Evolutionary conservation across 2,888 invertebrate species (phyloP).

Genomic region (Calliphora vomitoria): DNA sequence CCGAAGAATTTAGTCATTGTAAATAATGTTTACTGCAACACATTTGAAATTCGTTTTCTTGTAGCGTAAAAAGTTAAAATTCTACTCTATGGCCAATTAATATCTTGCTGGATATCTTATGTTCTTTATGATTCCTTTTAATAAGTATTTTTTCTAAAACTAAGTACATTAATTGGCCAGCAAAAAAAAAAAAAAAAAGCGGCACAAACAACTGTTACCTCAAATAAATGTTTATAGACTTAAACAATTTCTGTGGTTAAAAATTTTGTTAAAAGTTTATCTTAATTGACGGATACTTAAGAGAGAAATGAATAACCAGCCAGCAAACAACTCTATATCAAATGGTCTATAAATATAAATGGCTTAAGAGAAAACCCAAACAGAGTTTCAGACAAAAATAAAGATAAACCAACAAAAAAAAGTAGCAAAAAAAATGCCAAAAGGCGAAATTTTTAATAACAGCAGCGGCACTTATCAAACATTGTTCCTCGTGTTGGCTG

Average conservation of each 20-base stretch:
- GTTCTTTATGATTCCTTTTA: too few relatives aligned
- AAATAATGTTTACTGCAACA: too few relatives aligned
- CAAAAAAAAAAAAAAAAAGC: neutral
- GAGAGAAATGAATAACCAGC: neutral
- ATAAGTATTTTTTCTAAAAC: neutral
- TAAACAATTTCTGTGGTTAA: slow-evolving; percentile 40
- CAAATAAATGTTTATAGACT: slow-evolving; percentile 39
- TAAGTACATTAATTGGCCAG: neutral
- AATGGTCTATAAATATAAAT: slow-evolving; percentile 62
- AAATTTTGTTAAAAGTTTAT: slow-evolving; percentile 53
- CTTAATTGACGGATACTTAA: slow-evolving; percentile 60
- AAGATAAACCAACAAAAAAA: slow-evolving; percentile 53
- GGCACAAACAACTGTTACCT: slow-evolving; percentile 20
- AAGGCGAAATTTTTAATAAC: slow-evolving; percentile 55
- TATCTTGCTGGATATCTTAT: too few relatives aligned
- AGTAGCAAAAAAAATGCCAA: slow-evolving; percentile 62
- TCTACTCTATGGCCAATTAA: too few relatives aligned
- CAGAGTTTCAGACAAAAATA: slow-evolving; percentile 41
- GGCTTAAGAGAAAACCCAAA: slow-evolving; percentile 32
- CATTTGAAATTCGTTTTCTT: too few relatives aligned
- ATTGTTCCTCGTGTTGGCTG: slow-evolving; percentile 48
- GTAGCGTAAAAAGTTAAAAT: too few relatives aligned
- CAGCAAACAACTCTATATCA: slow-evolving; percentile 45
- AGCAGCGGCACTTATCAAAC: slow-evolving; percentile 70
- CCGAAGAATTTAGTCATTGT: too few relatives aligned